Evolutionary conservation across 2,113 vertebrate species (phyloP), one percentile per base, ranked within the genome.

Genomic region (Dryoscopus gambensis): DNA sequence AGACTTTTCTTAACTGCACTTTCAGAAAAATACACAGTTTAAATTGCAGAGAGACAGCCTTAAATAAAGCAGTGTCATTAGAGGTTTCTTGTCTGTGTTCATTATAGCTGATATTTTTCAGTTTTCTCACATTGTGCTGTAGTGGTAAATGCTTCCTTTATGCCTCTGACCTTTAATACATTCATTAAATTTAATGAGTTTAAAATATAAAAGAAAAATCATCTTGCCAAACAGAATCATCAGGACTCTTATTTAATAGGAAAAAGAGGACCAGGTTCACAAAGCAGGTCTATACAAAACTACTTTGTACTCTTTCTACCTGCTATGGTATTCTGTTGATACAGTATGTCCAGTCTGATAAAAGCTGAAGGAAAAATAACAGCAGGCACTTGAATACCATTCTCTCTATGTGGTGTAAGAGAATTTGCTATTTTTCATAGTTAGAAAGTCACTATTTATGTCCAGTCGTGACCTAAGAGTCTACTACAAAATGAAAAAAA

Each of bases 171-270:
- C 95, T 97, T 97, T 97, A 75, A 95, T 94, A 74, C 15, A 73
- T 78, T 97, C 80, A 89, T 93, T 96, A 94, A 76, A 90, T 96
- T 94, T 94, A 97, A 96, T 89, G 63, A 78, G 52, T 90, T 97
- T 94, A 80, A 92, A 86, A 49, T 68, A 17, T 71, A 75, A 62
- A 95, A 88, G 84, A 77, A 94, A 94, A 91, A 68, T 59, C 60
- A 59, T 90, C 70, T 67, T 87, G 75, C 44, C 60, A 95, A 92
- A 84, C 12, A 28, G 87, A 73, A 81, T 90, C 63, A 91, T 85
- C 84, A 81, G 71, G 68, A 65, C 35, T 42, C 80, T 76, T 87
- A 75, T 84, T 93, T 94, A 92, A 86, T 15, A 82, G 37, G n/a
- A 20, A 50, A 78, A 68, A 67, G 75, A 95, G 28, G 79, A 68